Base-by-base conservation (phyloP, 2,797 vertebrate species). In the Enteromius argenteus region DNA sequence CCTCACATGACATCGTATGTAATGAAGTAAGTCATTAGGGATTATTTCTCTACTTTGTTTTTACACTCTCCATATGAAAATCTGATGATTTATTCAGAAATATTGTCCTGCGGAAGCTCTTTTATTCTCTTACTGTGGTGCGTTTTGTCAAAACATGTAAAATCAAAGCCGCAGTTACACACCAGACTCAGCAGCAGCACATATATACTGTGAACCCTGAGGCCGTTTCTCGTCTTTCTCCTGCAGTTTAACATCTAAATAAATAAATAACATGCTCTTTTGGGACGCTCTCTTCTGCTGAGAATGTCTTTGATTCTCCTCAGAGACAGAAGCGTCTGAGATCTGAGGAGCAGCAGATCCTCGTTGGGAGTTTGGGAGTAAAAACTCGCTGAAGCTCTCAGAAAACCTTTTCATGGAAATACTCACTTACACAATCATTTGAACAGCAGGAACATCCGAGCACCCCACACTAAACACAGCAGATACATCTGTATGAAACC, bases 201-300 rank as follows among this genome's bases (percentile, higher is more conserved):
- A 10, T 32, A 15, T 66, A 3, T 9, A 32, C 42, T 30, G 69
- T 74, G 11, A 53, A 3, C 10, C 49, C 35, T 0, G 5, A 53
- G 72, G 46, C 72, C 5, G 10, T 21, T 32, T 32, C 15, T 21
- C 21, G 8, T 35, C 11, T 14, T 15, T 27, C 32, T 35, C 27
- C 72, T 53, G 72, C 44, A 5, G 44, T 19, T 2, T 49, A 19
- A 74, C 3, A 30, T n/a, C 30, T 74, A 53, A 74, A 74, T 21
- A 74, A 74, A 74, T 56, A 74, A 74, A 74, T 74, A 74, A 74
- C 46, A 35, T 11, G 5, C 7, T 73, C 44, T 51, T 73, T 11
- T 19, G 71, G 71, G 71, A 73, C 42, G 9, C 11, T 53, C 30
- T 35, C 27, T 74, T 53, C 30, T 72, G 27, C 30, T 35, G 72